Base-by-base conservation (phyloP, 2,888 invertebrate species). In the Ormyrus thymus region DNA sequence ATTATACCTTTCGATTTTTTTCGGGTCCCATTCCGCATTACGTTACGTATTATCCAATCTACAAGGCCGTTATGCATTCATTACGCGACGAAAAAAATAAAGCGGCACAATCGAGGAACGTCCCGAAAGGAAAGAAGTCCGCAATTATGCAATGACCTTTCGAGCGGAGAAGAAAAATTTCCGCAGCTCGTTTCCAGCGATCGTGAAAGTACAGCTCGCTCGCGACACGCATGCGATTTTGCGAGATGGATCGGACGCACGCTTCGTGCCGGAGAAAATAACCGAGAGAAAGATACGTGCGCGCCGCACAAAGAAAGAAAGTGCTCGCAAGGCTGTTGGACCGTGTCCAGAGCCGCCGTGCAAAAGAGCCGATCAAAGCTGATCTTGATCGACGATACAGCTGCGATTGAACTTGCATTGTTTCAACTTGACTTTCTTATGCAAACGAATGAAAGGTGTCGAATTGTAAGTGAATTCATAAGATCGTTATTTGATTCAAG, bases 301-400 rank as follows among this genome's bases (percentile, higher is more conserved):
- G 4, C 29, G 29, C 29, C 29, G 84, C 77, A 71, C 82, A 84
- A 85, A 84, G 86, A 86, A 86, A 86, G 86, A 85, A 80, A 72
- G 71, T 51, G 50, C 51, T 50, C 61, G 45, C 15, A 11, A 11
- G 9, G 80, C 66, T 69, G 72, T 83, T 86, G 86, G 85, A 86
- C 83, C 76, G 51, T 73, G 78, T 85, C 86, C 86, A 86, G 83
- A 69, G 10, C 53, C 56, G 56, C 58, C 13, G n/a, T 10, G 29
- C 51, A 53, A 72, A 72, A 15, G 7, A 50, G 59, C 53, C 53
- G 61, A 61, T 45, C 61, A 51, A 53, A 71, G 53, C 51, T 53
- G 45, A 43, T 53, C 53, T 13, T 43, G 55, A 68, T 45, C 45
- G n/a, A 43, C 61, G 61, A 62, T 61, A 71, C 51, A 53, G 61